These are phyloP conservation scores for Copidosoma aretas DNA, from an alignment of 2,888 invertebrate species.

Conservation along the genomic window DNA sequence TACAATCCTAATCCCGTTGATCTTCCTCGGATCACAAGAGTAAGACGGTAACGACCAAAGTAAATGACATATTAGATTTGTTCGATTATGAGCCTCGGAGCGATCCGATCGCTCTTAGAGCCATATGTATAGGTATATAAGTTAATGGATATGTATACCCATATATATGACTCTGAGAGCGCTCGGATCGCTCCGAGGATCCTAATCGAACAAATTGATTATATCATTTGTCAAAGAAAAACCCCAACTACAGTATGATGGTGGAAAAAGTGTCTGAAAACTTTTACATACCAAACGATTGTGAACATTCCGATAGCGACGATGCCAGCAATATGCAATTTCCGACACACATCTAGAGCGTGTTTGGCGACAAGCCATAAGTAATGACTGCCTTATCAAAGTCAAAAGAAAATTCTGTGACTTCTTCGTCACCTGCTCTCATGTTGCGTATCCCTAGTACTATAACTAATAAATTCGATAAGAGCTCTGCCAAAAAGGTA, in stretches of 20 bases:
- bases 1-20: slow-evolving; percentile 49
- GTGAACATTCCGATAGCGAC: slow-evolving; percentile 59
- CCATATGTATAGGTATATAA: no score
- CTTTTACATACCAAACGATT: slow-evolving; percentile 49
- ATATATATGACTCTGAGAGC: no score
- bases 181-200: no score
- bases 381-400: slow-evolving; percentile 54
- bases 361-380: slow-evolving; percentile 55
- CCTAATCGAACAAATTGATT: no score
- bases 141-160: no score
- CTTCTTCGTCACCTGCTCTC: slow-evolving; percentile 48
- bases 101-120: no score
- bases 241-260: slow-evolving; percentile 46
- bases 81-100: no score
- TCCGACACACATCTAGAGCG: slow-evolving; percentile 52
- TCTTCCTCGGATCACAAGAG: slow-evolving; percentile 11
- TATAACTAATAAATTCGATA: slow-evolving; percentile 57
- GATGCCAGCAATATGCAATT: slow-evolving; percentile 53
- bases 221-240: slow-evolving; percentile 50
- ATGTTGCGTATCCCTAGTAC: slow-evolving; percentile 35
- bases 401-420: slow-evolving; percentile 55
- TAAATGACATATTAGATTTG: slow-evolving; percentile 55
- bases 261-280: slow-evolving; percentile 53
- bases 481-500: slow-evolving; percentile 58
- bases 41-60: slow-evolving; percentile 54